These are phyloP conservation scores for Eucidaris tribuloides DNA, from an alignment of 35 echinoderm and acorn worm genomes.

Conservation along the genomic window DNA sequence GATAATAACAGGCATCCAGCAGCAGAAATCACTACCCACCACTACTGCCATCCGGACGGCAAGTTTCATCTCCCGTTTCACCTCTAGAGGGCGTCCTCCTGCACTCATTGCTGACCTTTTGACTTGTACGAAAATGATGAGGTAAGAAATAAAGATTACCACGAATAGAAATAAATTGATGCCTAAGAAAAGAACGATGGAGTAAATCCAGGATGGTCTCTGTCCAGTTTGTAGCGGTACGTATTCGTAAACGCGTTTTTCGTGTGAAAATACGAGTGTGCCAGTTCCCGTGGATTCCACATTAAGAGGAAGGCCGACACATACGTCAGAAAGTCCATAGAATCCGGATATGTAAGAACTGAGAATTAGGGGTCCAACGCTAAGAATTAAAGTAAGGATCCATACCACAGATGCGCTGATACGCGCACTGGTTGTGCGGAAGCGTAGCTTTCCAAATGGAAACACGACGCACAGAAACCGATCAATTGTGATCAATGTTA, in stretches of 20 bases:
- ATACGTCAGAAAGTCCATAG: constrained; percentile 64
- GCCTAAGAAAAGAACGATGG: constrained; percentile 57
- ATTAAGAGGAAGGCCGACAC: constrained; percentile 56
- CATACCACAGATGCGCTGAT: constrained; percentile 23
- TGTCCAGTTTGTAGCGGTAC: background rate
- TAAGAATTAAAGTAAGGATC: constrained; percentile 15
- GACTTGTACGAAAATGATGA: constrained; percentile 42
- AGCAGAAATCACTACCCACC: constrained; percentile 72
- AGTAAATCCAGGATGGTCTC: constrained; percentile 42
- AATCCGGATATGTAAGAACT: background rate
- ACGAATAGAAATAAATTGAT: constrained; percentile 64
- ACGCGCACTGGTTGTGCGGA: constrained; percentile 30
- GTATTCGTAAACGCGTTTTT: background rate
- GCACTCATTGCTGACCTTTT: constrained; percentile 34
- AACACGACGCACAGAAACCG: constrained; percentile 65
- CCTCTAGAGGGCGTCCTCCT: background rate
- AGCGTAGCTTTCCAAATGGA: constrained; percentile 62
- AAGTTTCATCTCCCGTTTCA: constrained; percentile 70
- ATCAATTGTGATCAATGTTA: constrained; percentile 60
- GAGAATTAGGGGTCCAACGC: constrained; percentile 47
- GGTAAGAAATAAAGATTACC: constrained; percentile 37
- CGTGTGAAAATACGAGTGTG: background rate
- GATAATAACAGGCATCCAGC: constrained; percentile 89
- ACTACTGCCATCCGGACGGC: constrained; percentile 81
- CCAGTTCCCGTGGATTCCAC: constrained; percentile 11